Conservation (phyloP, 2,113 vertebrate species). For the Pteruthius melanotis region DNA sequence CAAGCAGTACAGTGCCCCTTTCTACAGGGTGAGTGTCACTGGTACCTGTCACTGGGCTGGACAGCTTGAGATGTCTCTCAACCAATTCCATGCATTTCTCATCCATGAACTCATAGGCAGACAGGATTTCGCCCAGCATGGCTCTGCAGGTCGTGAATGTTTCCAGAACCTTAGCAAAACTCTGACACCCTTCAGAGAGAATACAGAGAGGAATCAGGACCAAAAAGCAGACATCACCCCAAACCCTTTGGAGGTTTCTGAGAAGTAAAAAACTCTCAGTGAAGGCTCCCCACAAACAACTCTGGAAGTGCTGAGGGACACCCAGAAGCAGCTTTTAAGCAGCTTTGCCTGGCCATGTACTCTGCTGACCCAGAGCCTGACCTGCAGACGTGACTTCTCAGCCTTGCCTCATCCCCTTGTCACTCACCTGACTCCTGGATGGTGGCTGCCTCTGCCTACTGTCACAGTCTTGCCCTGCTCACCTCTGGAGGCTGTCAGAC, state of each 20-base stretch:
- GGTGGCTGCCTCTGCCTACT: not conserved
- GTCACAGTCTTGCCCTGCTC: not conserved
- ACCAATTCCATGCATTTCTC: conserved; percentile 87
- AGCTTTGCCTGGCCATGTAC: not conserved
- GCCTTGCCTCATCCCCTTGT: not conserved
- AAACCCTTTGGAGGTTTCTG: not conserved
- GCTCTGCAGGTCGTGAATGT: conserved; percentile 83
- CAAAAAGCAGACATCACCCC: rapidly evolving
- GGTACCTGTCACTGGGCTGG: conserved; percentile 85
- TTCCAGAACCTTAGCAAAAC: conserved; percentile 83
- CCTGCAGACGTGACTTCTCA: not conserved
- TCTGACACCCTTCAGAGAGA: conserved; percentile 79
- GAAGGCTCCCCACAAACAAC: not conserved
- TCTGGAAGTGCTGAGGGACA: not conserved
- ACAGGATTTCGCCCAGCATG: conserved; percentile 93
- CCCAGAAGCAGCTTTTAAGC: not conserved
- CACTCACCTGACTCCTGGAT: not conserved
- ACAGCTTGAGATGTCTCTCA: conserved; percentile 80
- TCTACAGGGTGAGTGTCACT: not conserved
- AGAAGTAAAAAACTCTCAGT: not conserved
- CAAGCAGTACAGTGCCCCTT: not conserved
- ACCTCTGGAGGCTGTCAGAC: not conserved
- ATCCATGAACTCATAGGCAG: conserved; percentile 94
- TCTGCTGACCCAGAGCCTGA: not conserved
- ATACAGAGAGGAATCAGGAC: not conserved